Percentiles rank a stretch among this genome's conserved stretches.
Conservation (phyloP, 1,140 invertebrate species). For the Zaprionus inermis region DNA sequence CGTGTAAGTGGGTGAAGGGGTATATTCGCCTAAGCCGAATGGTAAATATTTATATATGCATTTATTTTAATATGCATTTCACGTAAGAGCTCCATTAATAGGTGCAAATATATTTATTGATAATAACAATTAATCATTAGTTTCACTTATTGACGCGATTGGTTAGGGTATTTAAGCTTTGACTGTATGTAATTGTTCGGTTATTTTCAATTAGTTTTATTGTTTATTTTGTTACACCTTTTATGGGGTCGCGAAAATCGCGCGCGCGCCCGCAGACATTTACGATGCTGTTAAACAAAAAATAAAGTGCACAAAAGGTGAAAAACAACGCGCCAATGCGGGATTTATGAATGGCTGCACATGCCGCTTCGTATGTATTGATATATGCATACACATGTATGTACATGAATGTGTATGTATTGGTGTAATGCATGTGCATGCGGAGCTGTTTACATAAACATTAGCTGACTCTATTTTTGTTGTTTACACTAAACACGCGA, state of each 20-base stretch:
- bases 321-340: not conserved
- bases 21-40: not conserved
- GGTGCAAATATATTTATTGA: not conserved
- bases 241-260: not conserved
- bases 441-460: conserved; percentile 1
- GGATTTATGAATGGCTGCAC: conserved; percentile 4
- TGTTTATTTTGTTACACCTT: not conserved
- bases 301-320: not conserved
- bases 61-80: not conserved
- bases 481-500: conserved; percentile 1
- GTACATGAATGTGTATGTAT: too few relatives aligned
- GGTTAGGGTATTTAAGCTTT: not conserved
- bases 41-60: not conserved
- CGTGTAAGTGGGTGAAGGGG: not conserved
- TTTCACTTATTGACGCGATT: not conserved
- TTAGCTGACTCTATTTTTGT: not conserved
- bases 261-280: not conserved
- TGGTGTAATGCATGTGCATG: not conserved
- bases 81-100: too few relatives aligned
- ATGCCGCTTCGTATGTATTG: not conserved
- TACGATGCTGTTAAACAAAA: not conserved
- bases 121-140: not conserved
- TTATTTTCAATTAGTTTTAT: not conserved
- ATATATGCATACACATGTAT: not conserved
- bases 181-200: not conserved